These are phyloP conservation scores for Ornithoptera alexandrae DNA, from an alignment of 2,888 invertebrate species.

Conservation along the genomic window DNA sequence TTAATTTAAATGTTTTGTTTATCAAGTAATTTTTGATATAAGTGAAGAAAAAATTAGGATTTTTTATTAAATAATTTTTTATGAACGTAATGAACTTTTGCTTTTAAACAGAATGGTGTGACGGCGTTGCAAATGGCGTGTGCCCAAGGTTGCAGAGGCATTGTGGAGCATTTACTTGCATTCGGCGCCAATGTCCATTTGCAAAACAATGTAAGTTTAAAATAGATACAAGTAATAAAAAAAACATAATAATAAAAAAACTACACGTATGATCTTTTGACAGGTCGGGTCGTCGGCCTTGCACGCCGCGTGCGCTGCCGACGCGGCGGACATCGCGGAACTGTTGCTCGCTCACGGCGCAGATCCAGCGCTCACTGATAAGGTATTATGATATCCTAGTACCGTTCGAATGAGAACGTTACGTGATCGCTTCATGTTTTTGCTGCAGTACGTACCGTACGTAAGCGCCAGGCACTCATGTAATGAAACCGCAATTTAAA, in stretches of 20 bases:
- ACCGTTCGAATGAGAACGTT: too few relatives aligned
- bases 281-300: constrained; percentile 86
- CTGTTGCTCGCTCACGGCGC: constrained; percentile 84
- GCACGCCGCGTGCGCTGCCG: constrained; percentile 87
- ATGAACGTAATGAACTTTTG: neutral
- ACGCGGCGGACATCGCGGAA: constrained; percentile 85
- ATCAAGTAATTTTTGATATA: too few relatives aligned
- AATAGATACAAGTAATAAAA: neutral
- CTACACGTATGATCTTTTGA: too few relatives aligned
- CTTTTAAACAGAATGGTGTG: constrained; percentile 79
- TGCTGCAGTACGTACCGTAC: too few relatives aligned
- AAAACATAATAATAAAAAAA: too few relatives aligned
- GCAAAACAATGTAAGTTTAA: constrained; percentile 82
- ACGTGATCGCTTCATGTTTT: too few relatives aligned
- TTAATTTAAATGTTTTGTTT: too few relatives aligned
- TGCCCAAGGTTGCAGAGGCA: constrained; percentile 84
- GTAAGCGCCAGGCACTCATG: too few relatives aligned
- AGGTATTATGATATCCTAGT: constrained; percentile 66
- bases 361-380: constrained; percentile 85
- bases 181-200: constrained; percentile 82
- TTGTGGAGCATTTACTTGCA: constrained; percentile 83
- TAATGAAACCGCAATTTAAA: too few relatives aligned
- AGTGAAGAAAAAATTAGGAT: too few relatives aligned
- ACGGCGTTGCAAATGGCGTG: constrained; percentile 85
- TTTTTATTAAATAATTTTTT: neutral